Evolutionary conservation across 2,797 vertebrate genomes (phyloP).

Genomic region (Melanotaenia trifasciata): DNA sequence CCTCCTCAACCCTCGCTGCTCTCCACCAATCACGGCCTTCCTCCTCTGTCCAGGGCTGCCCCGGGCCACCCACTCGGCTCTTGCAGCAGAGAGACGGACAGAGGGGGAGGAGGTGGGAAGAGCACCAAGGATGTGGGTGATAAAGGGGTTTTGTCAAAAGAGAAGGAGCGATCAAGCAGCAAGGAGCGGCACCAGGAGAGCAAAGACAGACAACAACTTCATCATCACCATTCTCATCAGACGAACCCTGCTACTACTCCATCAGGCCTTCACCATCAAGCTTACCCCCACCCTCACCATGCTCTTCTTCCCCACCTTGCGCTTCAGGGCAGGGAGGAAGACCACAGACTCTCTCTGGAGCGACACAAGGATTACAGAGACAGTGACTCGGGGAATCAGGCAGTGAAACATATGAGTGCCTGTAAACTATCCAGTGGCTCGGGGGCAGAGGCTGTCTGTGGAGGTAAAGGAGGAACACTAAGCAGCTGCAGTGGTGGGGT

Average conservation of each 20-base stretch:
- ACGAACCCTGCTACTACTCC: constrained; percentile 47
- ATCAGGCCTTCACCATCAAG: constrained; percentile 74
- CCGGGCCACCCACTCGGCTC: constrained; percentile 88
- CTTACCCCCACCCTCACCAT: constrained; percentile 72
- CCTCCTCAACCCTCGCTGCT: constrained; percentile 91
- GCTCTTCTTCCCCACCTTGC: constrained; percentile 69
- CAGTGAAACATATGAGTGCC: constrained; percentile 86
- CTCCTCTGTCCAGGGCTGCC: constrained; percentile 85
- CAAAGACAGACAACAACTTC: constrained; percentile 82
- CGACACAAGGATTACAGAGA: constrained; percentile 90
- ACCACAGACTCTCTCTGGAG: constrained; percentile 80
- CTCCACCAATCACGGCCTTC: constrained; percentile 90
- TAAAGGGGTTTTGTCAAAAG: constrained; percentile 82
- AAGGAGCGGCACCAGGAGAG: constrained; percentile 83
- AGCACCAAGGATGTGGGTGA: constrained; percentile 78
- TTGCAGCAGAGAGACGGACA: constrained; percentile 90
- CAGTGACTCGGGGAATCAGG: constrained; percentile 71
- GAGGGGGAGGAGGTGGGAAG: constrained; percentile 79
- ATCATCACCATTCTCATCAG: constrained; percentile 68
- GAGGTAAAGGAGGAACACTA: constrained; percentile 72
- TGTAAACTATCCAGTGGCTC: constrained; percentile 86
- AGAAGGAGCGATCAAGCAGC: constrained; percentile 85
- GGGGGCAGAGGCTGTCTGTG: constrained; percentile 72
- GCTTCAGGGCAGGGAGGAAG: constrained; percentile 80
- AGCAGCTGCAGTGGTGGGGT: constrained; percentile 76